Percentiles rank a stretch among this genome's conserved stretches.
phyloP scores from a whole-genome alignment of 2,113 vertebrate genomes.

The Thomomys bottae region DNA sequence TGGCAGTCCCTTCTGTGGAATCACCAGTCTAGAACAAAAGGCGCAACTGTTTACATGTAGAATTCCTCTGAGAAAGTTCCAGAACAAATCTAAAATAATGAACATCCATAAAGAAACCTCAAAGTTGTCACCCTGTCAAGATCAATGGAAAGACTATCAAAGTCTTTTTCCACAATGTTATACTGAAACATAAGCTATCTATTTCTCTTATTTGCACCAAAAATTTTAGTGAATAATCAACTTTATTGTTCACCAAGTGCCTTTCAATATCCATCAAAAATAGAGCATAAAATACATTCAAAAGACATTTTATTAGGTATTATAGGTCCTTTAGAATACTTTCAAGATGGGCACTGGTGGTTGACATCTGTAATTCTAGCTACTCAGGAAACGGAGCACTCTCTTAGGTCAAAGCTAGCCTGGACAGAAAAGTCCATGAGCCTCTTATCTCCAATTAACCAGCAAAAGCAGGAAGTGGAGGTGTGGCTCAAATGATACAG shows the following conservation, averaged over 20 bases:
- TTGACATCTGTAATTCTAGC: too few species aligned
- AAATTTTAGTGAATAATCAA: slow-evolving; percentile 40
- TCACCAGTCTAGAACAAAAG: slow-evolving; percentile 87
- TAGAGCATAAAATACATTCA: slow-evolving; percentile 32
- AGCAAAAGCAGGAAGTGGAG: too few species aligned
- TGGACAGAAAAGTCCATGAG: too few species aligned
- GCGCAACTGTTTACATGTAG: slow-evolving; percentile 49
- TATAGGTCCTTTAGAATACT: not conserved
- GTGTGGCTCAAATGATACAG: too few species aligned
- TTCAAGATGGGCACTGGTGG: too few species aligned
- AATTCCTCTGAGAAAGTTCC: slow-evolving; percentile 38
- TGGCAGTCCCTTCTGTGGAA: slow-evolving; percentile 87
- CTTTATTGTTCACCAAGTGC: slow-evolving; percentile 21
- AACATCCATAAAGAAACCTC: not conserved
- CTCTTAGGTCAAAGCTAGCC: too few species aligned
- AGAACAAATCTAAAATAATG: slow-evolving; percentile 52
- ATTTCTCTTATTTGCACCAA: not conserved
- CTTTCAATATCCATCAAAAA: slow-evolving; percentile 24
- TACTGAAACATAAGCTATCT: not conserved
- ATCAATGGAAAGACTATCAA: not conserved
- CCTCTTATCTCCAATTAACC: too few species aligned
- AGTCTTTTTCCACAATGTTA: too few species aligned
- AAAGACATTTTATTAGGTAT: not conserved
- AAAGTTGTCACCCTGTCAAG: not conserved
- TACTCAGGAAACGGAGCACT: too few species aligned